phyloP scores from a whole-genome alignment of 2,797 vertebrate genomes.

The Coilia nasus region DNA sequence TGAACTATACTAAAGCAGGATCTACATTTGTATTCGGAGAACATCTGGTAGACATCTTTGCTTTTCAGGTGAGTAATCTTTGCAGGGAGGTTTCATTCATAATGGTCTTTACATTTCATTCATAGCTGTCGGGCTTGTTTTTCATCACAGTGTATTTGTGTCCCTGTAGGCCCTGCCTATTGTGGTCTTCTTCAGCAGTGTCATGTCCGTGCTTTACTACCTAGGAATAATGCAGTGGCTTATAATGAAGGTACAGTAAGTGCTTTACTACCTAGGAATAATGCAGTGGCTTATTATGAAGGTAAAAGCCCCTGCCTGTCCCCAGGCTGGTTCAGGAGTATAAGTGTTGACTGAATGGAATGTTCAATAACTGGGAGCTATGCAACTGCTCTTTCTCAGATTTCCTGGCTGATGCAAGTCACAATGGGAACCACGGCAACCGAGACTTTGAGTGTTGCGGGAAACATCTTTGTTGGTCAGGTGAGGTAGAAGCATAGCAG shows the following conservation, averaged over 20 bases:
- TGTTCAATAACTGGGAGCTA: neutral
- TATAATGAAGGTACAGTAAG: conserved; percentile 96
- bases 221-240: conserved; percentile 93
- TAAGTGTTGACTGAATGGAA: conserved; percentile 1
- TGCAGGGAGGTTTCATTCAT: neutral
- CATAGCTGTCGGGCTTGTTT: neutral
- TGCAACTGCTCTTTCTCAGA: conserved; percentile 68
- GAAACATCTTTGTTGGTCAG: conserved; percentile 97
- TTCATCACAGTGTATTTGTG: conserved; percentile 22
- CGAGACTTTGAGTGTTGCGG: conserved; percentile 92
- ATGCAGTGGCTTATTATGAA: conserved; percentile 97
- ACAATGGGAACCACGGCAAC: conserved; percentile 91
- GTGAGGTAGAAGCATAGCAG: conserved; percentile 66
- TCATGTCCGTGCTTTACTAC: conserved; percentile 94
- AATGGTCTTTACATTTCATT: neutral
- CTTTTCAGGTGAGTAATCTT: conserved; percentile 87
- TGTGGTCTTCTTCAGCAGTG: conserved; percentile 94
- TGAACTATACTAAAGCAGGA: conserved; percentile 85
- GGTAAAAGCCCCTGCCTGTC: conserved; percentile 69
- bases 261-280: conserved; percentile 82
- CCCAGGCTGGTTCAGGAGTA: neutral
- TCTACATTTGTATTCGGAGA: conserved; percentile 90
- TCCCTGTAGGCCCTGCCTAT: conserved; percentile 84
- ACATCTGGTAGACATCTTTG: conserved; percentile 77
- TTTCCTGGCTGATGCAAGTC: conserved; percentile 92